phyloP scores from a whole-genome alignment of 2,113 vertebrate species.

The Poeciliopsis turrubarensis region DNA sequence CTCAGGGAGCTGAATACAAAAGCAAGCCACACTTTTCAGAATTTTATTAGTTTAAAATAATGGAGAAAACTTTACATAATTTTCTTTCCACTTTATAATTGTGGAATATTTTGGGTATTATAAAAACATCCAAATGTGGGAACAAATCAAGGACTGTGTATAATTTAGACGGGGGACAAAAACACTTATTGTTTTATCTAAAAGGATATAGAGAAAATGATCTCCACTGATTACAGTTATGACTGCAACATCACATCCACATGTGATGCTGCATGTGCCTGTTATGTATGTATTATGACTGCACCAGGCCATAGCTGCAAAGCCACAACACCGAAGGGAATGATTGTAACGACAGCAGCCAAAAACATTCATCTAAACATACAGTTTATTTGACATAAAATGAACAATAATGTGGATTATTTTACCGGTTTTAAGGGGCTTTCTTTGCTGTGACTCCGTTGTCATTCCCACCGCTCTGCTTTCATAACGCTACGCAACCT shows the following conservation, averaged over 20 bases:
- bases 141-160: not conserved
- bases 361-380: not conserved
- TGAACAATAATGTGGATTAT: not conserved
- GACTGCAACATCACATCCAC: not conserved
- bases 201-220: not conserved
- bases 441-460: not conserved
- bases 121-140: not conserved
- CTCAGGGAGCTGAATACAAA: too few relatives aligned
- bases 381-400: not conserved
- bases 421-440: constrained; percentile 26
- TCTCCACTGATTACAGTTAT: constrained; percentile 1
- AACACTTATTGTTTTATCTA: not conserved
- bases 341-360: not conserved
- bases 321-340: not conserved
- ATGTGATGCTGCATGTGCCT: constrained; percentile 22
- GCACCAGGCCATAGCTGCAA: not conserved
- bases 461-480: constrained; percentile 11
- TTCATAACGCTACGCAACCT: constrained; percentile 33
- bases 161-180: not conserved
- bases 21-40: too few relatives aligned
- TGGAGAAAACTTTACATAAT: too few relatives aligned
- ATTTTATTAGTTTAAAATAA: too few relatives aligned
- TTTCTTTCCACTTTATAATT: too few relatives aligned
- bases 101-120: too few relatives aligned
- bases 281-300: constrained; percentile 4